phyloP scores from a whole-genome alignment of 2,797 vertebrate species.

The Sebastes melanostomus region DNA sequence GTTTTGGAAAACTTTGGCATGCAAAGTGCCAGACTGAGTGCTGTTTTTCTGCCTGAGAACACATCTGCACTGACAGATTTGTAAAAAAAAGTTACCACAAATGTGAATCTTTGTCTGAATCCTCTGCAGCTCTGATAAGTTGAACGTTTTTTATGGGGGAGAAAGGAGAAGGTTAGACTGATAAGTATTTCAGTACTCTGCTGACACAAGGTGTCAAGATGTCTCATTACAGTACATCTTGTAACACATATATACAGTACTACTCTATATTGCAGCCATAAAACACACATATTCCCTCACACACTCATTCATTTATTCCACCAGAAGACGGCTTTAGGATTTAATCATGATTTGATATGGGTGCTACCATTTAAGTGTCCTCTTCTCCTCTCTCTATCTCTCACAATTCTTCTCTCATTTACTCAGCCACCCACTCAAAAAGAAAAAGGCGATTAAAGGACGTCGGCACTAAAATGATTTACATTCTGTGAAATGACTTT shows the following conservation, averaged over 20 bases:
- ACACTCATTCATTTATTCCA: background rate
- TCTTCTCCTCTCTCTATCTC: background rate
- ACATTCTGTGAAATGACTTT: background rate
- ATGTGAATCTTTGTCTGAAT: background rate
- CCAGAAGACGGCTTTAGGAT: background rate
- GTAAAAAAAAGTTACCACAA: background rate
- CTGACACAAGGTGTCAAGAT: background rate
- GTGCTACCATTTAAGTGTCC: background rate
- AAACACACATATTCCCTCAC: background rate
- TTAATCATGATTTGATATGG: background rate
- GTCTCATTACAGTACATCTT: background rate
- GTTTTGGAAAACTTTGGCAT: slow-evolving; percentile 33
- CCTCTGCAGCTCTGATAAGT: background rate
- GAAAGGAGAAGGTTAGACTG: background rate
- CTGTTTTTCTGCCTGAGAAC: background rate
- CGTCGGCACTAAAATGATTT: slow-evolving; percentile 1
- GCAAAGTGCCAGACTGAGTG: slow-evolving; percentile 1
- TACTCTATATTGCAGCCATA: background rate
- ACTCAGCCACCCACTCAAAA: background rate
- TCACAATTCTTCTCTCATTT: slow-evolving; percentile 5
- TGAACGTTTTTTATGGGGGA: background rate
- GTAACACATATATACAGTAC: background rate
- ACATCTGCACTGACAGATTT: background rate
- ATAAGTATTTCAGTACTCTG: background rate
- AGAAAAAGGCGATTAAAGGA: background rate